Conservation (phyloP, 2,797 vertebrate species). For the Acipenser ruthenus region DNA sequence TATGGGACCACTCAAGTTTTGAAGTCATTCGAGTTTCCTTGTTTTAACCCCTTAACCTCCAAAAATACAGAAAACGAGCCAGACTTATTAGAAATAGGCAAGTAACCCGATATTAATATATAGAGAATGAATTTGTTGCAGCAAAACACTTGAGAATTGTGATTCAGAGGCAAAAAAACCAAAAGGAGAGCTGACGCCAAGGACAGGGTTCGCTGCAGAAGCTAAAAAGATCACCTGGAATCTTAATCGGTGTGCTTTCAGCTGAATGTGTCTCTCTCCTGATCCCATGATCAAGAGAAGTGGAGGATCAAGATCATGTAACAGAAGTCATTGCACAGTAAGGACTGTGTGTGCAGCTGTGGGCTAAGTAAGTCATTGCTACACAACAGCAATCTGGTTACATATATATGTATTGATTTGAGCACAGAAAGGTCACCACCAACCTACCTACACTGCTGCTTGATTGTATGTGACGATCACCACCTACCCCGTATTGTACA, state of each 20-base stretch:
- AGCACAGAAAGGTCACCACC: background rate
- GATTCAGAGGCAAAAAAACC: constrained; percentile 45
- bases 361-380: constrained; percentile 20
- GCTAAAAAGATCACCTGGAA: constrained; percentile 16
- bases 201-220: constrained; percentile 24
- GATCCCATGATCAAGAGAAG: constrained; percentile 9
- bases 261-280: constrained; percentile 8
- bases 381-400: constrained; percentile 17
- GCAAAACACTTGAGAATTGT: no score
- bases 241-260: background rate
- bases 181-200: constrained; percentile 26
- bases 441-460: constrained; percentile 13
- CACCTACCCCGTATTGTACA: no score
- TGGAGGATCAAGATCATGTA: constrained; percentile 18
- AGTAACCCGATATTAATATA: no score
- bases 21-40: no score
- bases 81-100: no score
- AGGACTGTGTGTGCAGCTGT: constrained; percentile 17
- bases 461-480: constrained; percentile 25
- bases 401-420: constrained; percentile 23
- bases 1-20: constrained; percentile 26
- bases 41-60: no score
- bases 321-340: constrained; percentile 26
- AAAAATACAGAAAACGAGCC: no score
- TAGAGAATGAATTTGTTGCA: no score